A percentile compares a stretch with the other conserved stretches of the same genome.
phyloP scores from a whole-genome alignment of 2,113 vertebrate genomes.

The Labeo catla region DNA sequence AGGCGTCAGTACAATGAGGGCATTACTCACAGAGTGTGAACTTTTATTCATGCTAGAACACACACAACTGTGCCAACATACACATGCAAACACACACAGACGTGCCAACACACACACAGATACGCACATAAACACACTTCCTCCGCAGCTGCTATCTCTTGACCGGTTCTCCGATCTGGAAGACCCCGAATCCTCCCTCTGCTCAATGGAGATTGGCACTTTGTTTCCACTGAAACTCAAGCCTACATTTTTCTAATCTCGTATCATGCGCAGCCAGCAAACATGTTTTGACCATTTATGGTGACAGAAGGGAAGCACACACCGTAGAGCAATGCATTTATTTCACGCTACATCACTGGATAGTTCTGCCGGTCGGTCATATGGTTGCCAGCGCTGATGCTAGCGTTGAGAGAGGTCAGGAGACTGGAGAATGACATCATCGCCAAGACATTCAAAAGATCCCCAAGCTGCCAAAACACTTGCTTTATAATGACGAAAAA shows the following conservation, averaged over 20 bases:
- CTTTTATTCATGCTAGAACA: constrained; percentile 24
- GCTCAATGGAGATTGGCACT: not conserved
- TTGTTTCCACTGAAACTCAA: constrained; percentile 2
- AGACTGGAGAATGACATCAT: constrained; percentile 28
- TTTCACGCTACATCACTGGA: constrained; percentile 37
- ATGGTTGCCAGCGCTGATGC: constrained; percentile 19
- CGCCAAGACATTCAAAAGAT: constrained; percentile 23
- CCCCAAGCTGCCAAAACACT: constrained; percentile 13
- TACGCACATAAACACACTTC: constrained; percentile 15
- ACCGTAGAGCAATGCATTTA: not conserved
- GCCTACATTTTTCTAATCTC: not conserved
- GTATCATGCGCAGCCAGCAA: not conserved
- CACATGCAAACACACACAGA: constrained; percentile 29
- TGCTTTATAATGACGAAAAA: constrained; percentile 12
- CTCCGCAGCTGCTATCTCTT: constrained; percentile 4
- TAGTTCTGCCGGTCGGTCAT: constrained; percentile 38
- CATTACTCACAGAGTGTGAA: constrained; percentile 28
- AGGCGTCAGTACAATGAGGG: constrained; percentile 13
- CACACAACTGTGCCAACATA: constrained; percentile 37
- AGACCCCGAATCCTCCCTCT: not conserved
- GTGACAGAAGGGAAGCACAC: not conserved
- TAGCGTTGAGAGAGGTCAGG: constrained; percentile 13
- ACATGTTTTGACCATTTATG: constrained; percentile 51
- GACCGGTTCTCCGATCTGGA: not conserved
- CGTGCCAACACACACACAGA: constrained; percentile 6